Evolutionary conservation across 2,888 invertebrate genomes (phyloP), one percentile per base, ranked within the genome.

Genomic region (Epistrophe eligans): DNA sequence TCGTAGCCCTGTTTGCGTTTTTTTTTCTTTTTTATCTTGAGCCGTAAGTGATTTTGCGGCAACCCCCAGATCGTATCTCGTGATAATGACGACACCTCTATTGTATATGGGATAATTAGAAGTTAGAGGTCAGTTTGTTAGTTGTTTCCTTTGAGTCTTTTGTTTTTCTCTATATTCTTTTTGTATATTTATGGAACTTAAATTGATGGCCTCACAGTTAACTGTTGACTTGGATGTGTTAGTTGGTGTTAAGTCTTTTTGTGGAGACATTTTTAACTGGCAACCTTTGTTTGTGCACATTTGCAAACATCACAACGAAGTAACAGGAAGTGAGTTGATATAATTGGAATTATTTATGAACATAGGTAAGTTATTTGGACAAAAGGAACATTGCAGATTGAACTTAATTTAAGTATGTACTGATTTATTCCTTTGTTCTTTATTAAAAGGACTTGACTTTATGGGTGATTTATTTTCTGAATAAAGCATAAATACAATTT

Each of bases 31-130:
- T 24, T 24, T 24, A 52, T 70, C 60, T 77, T 70, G 72, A 70
- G 55, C 73, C 57, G 81, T 77, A 72, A 81, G 85, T 81, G 74
- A 79, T 81, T 82, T 81, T 74, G 73, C 58, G 32, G 64, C 52
- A 55, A 28, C 70, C 67, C 57, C 50, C 67, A 74, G 77, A 81
- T 82, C 77, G 77, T 85, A 81, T 77, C 85, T 82, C 58, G 50
- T 74, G 57, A 70, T 85, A 81, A 85, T 74, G 81, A 77, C 81
- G 85, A 85, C 81, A 85, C 81, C 73, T 77, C 45, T 58, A 70
- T 81, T 77, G 73, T 85, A 66, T 70, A 74, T 45, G 74, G 64
- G 74, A 70, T 85, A 77, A 82, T 85, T 82, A 74, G 74, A 74
- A 58, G 77, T 74, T 73, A 70, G 66, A 48, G 72, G 81, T 28